Base-by-base conservation (phyloP, 2,113 vertebrate genomes). In the Camelus dromedarius region DNA sequence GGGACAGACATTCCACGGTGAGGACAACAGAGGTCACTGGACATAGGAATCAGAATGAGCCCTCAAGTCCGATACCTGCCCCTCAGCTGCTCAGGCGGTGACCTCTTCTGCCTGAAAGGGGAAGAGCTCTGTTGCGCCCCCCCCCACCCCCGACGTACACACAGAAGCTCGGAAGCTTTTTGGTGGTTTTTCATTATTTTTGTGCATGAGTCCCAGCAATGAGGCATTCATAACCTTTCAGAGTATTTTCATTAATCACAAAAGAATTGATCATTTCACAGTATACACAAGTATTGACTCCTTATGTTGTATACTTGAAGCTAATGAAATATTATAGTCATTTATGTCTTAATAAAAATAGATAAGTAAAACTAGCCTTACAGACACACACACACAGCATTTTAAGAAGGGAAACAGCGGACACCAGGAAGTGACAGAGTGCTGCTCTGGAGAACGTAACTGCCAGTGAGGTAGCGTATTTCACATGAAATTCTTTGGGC, bases 401-500 rank as follows among this genome's bases (percentile, higher is more conserved):
- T 80, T 80, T 62, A 14, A 75, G 38, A 73, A 35, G 69, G 30
- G 95, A 95, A 79, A 76, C 69, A 82, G 87, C 32, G 56, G 38
- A 77, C 56, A 79, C 18, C 4, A 11, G 9, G 76, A 82, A 83
- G 50, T 93, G 52, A 50, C 9, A 75, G 26, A 84, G 73, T 89
- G 60, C 35, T 52, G 12, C 24, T 48, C 18, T 83, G 35, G 69
- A 86, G 82, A 93, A 30, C n/a, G 3, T 56, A 64, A 89, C 69
- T 58, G 64, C 42, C 8, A 42, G 5, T 50, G 82, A n/a, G 2
- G 62, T 16, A 32, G 62, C 28, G 46, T 89, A 35, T 87, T 94
- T 85, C 7, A 56, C 52, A 58, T 56, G 35, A 52, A 77, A 64
- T 58, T 87, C 15, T 95, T 89, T 84, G 16, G n/a, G 54, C 62